Conservation (phyloP, 1,140 invertebrate species). For the Subanguina moxae region DNA sequence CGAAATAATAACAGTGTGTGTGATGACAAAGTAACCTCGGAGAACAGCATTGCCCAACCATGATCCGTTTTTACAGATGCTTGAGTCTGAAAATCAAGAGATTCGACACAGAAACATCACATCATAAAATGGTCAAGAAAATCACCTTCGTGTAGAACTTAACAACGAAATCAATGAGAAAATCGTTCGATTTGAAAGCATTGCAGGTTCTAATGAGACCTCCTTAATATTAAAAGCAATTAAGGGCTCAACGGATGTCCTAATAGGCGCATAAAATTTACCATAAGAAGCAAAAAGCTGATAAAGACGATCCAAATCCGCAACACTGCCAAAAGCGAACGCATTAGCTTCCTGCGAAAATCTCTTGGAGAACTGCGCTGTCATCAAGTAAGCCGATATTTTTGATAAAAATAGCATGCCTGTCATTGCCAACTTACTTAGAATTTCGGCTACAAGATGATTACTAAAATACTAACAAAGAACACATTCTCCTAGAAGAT, state of each 20-base stretch:
- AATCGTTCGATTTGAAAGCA: background rate
- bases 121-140: background rate
- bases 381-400: background rate
- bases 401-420: background rate
- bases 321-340: background rate
- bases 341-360: background rate
- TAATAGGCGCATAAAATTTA: background rate
- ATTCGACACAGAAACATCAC: background rate
- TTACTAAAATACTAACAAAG: background rate
- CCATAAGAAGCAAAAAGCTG: background rate
- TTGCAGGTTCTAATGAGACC: background rate
- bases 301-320: background rate
- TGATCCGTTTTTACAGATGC: background rate
- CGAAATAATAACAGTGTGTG: background rate
- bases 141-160: slow-evolving; percentile 2
- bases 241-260: background rate
- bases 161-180: background rate
- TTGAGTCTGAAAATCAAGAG: background rate
- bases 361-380: background rate
- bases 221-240: background rate
- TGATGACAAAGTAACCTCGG: background rate
- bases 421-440: background rate
- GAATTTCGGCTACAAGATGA: background rate
- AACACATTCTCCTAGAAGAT: background rate
- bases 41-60: slow-evolving; percentile 4